phyloP scores from a whole-genome alignment of 2,888 invertebrate species.

The Coenonympha glycerion region DNA sequence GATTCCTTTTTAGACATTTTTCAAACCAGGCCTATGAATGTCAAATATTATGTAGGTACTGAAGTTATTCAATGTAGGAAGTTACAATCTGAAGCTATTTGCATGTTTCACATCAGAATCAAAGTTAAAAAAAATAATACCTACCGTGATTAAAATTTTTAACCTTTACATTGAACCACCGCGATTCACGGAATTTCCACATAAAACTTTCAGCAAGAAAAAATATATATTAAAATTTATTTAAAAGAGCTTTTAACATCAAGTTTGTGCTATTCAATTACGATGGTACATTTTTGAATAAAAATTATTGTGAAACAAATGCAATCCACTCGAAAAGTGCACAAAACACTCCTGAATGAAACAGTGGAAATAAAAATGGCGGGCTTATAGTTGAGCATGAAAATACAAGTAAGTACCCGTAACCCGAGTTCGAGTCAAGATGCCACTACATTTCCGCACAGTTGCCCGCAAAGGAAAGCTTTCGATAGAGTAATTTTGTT shows the following conservation, averaged over 20 bases:
- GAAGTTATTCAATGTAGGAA: background rate
- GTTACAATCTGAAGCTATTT: background rate
- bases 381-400: slow-evolving; percentile 42
- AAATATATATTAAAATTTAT: slow-evolving; percentile 27
- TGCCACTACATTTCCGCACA: slow-evolving; percentile 49
- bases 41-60: too few species aligned
- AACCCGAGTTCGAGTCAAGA: slow-evolving; percentile 53
- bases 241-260: slow-evolving; percentile 28
- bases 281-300: slow-evolving; percentile 33
- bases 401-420: slow-evolving; percentile 45
- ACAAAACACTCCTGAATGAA: slow-evolving; percentile 37
- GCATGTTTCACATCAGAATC: background rate
- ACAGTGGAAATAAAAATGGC: slow-evolving; percentile 41
- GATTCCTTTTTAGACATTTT: too few species aligned
- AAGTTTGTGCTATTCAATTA: slow-evolving; percentile 31
- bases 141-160: slow-evolving; percentile 18
- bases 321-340: slow-evolving; percentile 35
- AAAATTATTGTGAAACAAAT: slow-evolving; percentile 36
- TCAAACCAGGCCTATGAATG: too few species aligned
- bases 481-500: slow-evolving; percentile 49
- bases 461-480: slow-evolving; percentile 52
- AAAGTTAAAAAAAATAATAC: slow-evolving; percentile 13
- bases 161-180: slow-evolving; percentile 22
- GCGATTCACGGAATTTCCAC: slow-evolving; percentile 17
- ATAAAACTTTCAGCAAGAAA: slow-evolving; percentile 17